Evolutionary conservation across 2,113 vertebrate species (phyloP).

Genomic region (Athene cunicularia): DNA sequence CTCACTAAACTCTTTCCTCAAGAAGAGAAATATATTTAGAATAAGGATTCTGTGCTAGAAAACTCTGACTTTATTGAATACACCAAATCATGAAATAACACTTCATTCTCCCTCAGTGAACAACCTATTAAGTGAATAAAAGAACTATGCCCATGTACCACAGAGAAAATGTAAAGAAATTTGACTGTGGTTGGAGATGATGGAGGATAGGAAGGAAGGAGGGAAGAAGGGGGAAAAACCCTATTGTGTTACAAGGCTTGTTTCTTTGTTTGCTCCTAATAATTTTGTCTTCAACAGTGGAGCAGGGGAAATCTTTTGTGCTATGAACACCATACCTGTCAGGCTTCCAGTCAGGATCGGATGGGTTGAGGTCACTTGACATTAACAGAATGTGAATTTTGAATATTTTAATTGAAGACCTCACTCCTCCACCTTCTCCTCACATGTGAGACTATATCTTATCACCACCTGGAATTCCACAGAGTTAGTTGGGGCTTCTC

Average conservation of each 20-base stretch:
- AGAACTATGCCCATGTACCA: background rate
- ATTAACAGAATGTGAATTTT: background rate
- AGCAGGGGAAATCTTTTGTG: background rate
- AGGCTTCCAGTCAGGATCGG: background rate
- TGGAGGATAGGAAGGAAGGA: background rate
- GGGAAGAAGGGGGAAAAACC: background rate
- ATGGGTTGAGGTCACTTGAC: background rate
- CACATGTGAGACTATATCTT: background rate
- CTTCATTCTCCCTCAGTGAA: background rate
- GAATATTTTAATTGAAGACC: background rate
- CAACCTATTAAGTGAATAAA: background rate
- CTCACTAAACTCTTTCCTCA: background rate
- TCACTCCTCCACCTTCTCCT: background rate
- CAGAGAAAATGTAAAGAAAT: background rate
- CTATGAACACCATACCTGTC: background rate
- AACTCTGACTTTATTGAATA: constrained; percentile 15
- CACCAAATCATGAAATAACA: background rate
- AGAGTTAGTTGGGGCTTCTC: background rate
- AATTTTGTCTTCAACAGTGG: background rate
- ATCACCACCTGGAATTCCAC: background rate
- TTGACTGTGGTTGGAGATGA: background rate
- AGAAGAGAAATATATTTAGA: background rate
- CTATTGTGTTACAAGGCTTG: background rate
- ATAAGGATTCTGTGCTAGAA: background rate
- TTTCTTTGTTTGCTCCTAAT: background rate